Base-by-base conservation (phyloP, 2,797 vertebrate genomes). In the Bradypus variegatus region DNA sequence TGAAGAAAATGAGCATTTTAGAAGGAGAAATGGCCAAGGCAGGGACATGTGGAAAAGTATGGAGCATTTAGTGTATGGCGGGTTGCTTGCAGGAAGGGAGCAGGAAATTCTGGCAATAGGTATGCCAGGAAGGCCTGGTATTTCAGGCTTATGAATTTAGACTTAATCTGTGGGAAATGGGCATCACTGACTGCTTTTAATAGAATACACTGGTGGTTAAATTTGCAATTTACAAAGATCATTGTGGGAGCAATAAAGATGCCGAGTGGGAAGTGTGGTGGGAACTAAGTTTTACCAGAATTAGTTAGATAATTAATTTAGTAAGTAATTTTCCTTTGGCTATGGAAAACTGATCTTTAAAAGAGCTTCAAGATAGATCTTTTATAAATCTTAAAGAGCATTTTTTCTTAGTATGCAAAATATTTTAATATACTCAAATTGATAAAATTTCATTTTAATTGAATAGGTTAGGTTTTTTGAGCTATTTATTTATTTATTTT, bases 221-320 rank as follows among this genome's bases (percentile, higher is more conserved):
- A 62, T 55, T 84, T 81, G 36, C 36, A 79, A 83, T 92, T 88
- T 93, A 69, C 70, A 92, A 81, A 62, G 29, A 62, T 91, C 36
- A 87, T 50, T 76, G 45, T 64, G 75, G 87, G 75, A 94, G 12
- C 58, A 87, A 14, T 82, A 80, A 88, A 33, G 84, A 89, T 78
- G n/a, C 50, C 60, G 62, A 84, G 21, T 62, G 11, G 65, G 79
- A 53, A 89, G 16, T 18, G n/a, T 82, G 19, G 8, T 89, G 9
- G 27, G 45, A 89, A 64, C 31, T 88, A 60, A 50, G 19, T 83
- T 93, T 91, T 89, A 78, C 50, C 82, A 89, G 86, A 93, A 94
- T 84, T 85, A 93, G 69, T 92, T 86, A 55, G 45, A 25, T 69
- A 73, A 80, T 94, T 80, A 77, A 53, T 91, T 94, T 72, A 86